Evolutionary conservation across 1,140 invertebrate species (phyloP), one percentile per base, ranked within the genome.

Genomic region (Caerostris darwini): DNA sequence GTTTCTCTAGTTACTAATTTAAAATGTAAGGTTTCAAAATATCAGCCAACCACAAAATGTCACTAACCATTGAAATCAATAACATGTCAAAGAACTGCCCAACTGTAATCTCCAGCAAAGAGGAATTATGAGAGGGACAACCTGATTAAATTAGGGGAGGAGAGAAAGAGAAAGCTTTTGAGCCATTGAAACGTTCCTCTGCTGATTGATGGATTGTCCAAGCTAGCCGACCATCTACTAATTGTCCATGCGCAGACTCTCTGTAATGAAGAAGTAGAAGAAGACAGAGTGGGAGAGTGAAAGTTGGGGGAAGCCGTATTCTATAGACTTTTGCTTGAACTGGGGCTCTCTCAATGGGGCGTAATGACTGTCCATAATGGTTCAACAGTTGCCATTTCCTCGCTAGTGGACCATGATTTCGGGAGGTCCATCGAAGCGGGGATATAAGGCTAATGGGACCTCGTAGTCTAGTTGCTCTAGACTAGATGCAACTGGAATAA

Each of bases 311-410:
- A 61, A 58, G n/a, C 71, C 71, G 71, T 77, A 54, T 69, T 93
- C 92, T 88, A 88, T 93, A 87, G 92, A 87, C 85, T 93, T 88
- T 77, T 87, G 85, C 89, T 90, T 90, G 56, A 90, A 69, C 81
- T 91, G 90, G 71, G 58, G 83, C 54, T 64, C 57, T 53, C 34
- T 90, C 93, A 90, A 94, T 94, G 93, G 93, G 69, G 87, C 88
- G 87, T 90, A 94, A 94, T 94, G 93, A 94, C 93, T 81, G 93
- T 83, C 93, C 88, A 94, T 94, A 94, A 94, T 94, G 93, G 93
- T 94, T 94, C 93, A 94, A 85, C 93, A 88, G 88, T 94, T 94
- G 93, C 93, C 85, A 94, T 85, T 94, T 88, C 77, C 57, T 94
- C 86, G 67, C 92, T 61, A 94, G 87, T 86, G 77, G 59, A 94